Conservation (phyloP, 2,113 vertebrate species). For the Neopipo cinnamomea region DNA sequence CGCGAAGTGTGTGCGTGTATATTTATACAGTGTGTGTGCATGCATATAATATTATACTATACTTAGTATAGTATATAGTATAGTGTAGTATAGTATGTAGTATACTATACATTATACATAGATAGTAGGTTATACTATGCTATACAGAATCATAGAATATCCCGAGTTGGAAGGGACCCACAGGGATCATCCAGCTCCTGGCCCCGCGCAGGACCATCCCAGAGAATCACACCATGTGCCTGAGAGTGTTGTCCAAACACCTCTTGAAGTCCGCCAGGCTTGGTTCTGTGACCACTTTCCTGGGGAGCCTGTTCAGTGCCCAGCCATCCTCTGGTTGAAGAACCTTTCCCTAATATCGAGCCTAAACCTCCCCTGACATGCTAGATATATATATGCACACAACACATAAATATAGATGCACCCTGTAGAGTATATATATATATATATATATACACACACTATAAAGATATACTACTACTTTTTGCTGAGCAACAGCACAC, state of each 20-base stretch:
- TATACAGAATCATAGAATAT: not conserved
- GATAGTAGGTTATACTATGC: not conserved
- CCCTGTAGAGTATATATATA: no score
- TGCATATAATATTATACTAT: no score
- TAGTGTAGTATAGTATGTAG: not conserved
- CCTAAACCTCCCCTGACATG: not conserved
- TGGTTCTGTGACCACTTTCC: not conserved
- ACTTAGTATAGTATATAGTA: not conserved
- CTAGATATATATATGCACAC: no score
- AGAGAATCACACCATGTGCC: not conserved
- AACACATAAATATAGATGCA: accelerated
- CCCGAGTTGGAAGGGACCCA: not conserved
- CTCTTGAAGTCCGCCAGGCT: not conserved
- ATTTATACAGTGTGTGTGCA: no score
- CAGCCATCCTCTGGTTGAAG: accelerated
- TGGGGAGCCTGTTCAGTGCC: not conserved
- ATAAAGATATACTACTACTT: not conserved
- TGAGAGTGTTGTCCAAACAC: not conserved
- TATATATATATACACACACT: accelerated
- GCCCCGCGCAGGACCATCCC: not conserved
- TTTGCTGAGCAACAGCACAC: not conserved
- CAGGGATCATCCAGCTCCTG: not conserved
- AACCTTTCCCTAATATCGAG: not conserved
- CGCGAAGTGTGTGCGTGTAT: not conserved
- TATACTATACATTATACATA: not conserved